Evolutionary conservation across 2,888 invertebrate genomes (phyloP).

Genomic region (Philonicus albiceps): DNA sequence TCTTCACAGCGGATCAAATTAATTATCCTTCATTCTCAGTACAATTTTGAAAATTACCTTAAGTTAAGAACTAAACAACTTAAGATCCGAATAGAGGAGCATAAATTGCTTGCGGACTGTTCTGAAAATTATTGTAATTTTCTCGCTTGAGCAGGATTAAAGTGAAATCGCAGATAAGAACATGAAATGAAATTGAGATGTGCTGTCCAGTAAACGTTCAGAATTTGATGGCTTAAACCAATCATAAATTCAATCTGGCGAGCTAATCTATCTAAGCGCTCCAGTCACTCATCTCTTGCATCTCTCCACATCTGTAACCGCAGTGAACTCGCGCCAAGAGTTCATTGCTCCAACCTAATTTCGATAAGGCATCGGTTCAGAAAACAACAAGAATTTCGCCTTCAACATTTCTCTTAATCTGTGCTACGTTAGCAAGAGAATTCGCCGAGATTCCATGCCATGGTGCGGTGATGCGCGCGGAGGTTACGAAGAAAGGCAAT

Average conservation of each 20-base stretch:
- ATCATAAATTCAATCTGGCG: not conserved
- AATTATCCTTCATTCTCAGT: not conserved
- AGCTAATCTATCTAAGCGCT: not conserved
- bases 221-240: not conserved
- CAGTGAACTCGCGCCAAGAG: conserved; percentile 49
- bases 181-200: not conserved
- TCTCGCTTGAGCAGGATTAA: not conserved
- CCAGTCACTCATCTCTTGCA: not conserved
- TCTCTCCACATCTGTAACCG: not conserved
- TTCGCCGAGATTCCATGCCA: not conserved
- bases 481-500: not conserved
- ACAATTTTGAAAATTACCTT: not conserved
- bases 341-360: conserved; percentile 63
- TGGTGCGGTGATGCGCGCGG: not conserved
- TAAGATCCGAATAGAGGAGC: not conserved
- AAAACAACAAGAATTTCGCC: conserved; percentile 43
- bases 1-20: not conserved
- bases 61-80: not conserved
- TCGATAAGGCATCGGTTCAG: conserved; percentile 56
- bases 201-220: not conserved
- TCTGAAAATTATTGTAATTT: not conserved
- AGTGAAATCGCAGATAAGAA: not conserved
- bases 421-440: not conserved
- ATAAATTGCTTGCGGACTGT: not conserved
- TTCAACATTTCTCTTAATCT: conserved; percentile 33